Percentiles rank a stretch among this genome's conserved stretches.
phyloP scores from a whole-genome alignment of 2,113 vertebrate genomes.

The Mormyrus iriodes region DNA sequence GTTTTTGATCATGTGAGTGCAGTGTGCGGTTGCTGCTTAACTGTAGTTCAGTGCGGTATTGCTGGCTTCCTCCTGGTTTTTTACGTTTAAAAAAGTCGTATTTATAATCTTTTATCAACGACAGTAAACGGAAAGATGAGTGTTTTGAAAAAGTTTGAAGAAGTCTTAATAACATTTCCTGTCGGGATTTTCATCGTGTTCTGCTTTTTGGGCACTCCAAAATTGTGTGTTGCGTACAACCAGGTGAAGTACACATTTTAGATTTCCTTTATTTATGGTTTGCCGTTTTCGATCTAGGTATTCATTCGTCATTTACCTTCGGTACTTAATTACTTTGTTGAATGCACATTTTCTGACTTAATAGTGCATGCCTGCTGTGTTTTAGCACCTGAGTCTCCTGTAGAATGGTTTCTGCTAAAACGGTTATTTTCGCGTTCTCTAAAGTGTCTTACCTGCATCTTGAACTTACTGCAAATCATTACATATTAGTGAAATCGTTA shows the following conservation, averaged over 20 bases:
- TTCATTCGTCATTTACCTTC: not conserved
- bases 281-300: not conserved
- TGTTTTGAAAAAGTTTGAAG: not conserved
- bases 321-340: not conserved
- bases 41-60: not conserved
- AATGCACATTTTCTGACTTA: not conserved
- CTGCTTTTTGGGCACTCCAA: not conserved
- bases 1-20: slow-evolving; percentile 4
- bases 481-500: not conserved
- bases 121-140: not conserved
- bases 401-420: not conserved
- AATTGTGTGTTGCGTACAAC: not conserved
- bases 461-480: not conserved
- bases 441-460: not conserved
- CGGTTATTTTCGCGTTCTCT: not conserved
- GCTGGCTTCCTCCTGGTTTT: not conserved
- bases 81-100: not conserved
- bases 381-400: not conserved
- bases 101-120: not conserved
- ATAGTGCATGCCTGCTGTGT: not conserved
- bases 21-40: not conserved
- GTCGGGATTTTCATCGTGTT: not conserved
- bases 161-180: not conserved
- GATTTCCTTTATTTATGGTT: not conserved
- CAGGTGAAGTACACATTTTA: not conserved